Evolutionary conservation across 2,797 vertebrate species (phyloP).

Genomic region (Silurus lanzhouensis): DNA sequence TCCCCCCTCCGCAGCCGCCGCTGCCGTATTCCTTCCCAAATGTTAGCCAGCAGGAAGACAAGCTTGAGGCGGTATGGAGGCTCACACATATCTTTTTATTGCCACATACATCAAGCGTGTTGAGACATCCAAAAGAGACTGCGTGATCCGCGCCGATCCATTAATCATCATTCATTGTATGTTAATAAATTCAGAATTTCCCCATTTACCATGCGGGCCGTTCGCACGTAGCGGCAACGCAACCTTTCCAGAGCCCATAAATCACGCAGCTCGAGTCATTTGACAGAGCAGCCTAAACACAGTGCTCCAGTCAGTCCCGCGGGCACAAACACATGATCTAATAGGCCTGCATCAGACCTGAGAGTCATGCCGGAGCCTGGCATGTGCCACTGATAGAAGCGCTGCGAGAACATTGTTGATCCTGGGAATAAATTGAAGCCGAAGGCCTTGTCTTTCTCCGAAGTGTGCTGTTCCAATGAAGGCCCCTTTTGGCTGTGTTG

Average conservation of each 20-base stretch:
- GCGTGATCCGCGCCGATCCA: slow-evolving; percentile 82
- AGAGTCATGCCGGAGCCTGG: slow-evolving; percentile 55
- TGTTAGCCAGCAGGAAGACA: slow-evolving; percentile 53
- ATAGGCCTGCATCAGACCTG: slow-evolving; percentile 77
- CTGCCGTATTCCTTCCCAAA: slow-evolving; percentile 42
- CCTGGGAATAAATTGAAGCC: slow-evolving; percentile 68
- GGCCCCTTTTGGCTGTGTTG: slow-evolving; percentile 29
- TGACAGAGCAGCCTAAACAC: slow-evolving; percentile 85
- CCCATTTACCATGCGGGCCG: slow-evolving; percentile 84
- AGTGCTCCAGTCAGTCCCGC: slow-evolving; percentile 68
- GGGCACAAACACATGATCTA: slow-evolving; percentile 81
- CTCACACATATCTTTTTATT: slow-evolving; percentile 80
- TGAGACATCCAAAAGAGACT: slow-evolving; percentile 81
- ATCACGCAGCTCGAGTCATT: slow-evolving; percentile 80
- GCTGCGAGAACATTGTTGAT: slow-evolving; percentile 63
- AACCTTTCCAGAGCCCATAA: slow-evolving; percentile 85
- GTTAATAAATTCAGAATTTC: slow-evolving; percentile 88
- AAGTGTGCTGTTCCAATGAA: slow-evolving; percentile 42
- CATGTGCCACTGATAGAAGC: slow-evolving; percentile 60
- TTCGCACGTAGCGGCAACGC: slow-evolving; percentile 80
- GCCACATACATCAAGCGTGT: slow-evolving; percentile 78
- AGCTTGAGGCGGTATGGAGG: slow-evolving; percentile 62
- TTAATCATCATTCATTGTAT: slow-evolving; percentile 90
- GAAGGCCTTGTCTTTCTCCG: slow-evolving; percentile 60
- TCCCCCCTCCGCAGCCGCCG: slow-evolving; percentile 14